Conservation (phyloP, 1,140 invertebrate species). For the Chrysomallon squamiferum region DNA sequence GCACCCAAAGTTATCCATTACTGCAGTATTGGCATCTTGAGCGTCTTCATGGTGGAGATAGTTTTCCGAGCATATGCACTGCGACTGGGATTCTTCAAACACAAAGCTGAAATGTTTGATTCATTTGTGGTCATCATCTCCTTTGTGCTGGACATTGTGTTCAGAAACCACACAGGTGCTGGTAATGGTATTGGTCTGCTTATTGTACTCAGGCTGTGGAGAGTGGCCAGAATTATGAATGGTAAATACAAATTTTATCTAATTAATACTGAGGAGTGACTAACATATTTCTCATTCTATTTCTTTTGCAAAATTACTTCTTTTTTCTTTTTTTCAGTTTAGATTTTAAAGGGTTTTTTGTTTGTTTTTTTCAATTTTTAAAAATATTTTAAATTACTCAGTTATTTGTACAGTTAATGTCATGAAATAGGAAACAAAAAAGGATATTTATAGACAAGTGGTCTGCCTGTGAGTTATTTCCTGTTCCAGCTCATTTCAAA, state of each 20-base stretch:
- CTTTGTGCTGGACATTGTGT: conserved; percentile 62
- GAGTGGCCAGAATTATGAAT: conserved; percentile 60
- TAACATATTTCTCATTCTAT: background rate
- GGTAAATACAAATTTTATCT: conserved; percentile 38
- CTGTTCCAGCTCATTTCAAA: too few relatives aligned
- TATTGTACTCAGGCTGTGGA: conserved; percentile 60
- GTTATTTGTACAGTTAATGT: too few relatives aligned
- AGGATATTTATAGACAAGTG: too few relatives aligned
- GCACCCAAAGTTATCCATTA: conserved; percentile 55
- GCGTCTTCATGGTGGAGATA: conserved; percentile 60
- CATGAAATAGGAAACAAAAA: too few relatives aligned
- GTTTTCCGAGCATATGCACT: conserved; percentile 57
- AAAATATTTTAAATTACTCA: too few relatives aligned
- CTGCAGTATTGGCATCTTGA: conserved; percentile 55
- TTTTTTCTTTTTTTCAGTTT: background rate
- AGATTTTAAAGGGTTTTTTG: background rate
- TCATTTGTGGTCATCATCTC: conserved; percentile 60
- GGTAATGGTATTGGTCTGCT: conserved; percentile 54
- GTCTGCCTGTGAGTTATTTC: too few relatives aligned
- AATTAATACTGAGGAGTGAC: background rate
- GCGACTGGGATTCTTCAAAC: conserved; percentile 57
- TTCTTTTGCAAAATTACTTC: background rate
- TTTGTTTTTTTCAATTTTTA: too few relatives aligned
- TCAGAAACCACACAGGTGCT: conserved; percentile 43
- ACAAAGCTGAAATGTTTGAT: conserved; percentile 64